Conservation (phyloP, 1,140 invertebrate genomes). For the Drosophila pectinifera region DNA sequence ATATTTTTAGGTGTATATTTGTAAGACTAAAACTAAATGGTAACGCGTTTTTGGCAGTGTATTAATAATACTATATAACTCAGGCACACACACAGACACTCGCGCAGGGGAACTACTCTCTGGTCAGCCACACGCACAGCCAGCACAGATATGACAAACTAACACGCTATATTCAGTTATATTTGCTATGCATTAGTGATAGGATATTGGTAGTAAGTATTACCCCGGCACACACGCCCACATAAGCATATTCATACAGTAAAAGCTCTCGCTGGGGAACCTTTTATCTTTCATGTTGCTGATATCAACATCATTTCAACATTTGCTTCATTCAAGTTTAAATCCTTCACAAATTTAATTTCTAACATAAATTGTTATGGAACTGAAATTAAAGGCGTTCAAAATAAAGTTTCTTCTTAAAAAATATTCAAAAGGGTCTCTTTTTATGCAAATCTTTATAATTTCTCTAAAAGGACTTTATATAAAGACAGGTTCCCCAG, state of each 20-base stretch:
- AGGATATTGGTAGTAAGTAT: constrained; percentile 54
- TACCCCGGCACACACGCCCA: constrained; percentile 20
- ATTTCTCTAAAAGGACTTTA: neutral
- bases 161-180: constrained; percentile 74
- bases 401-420: too few species aligned
- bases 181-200: constrained; percentile 71
- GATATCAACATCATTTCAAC: too few species aligned
- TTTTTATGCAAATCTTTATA: neutral
- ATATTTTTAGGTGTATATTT: constrained; percentile 36
- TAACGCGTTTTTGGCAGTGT: constrained; percentile 72
- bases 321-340: too few species aligned
- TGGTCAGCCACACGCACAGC: constrained; percentile 62
- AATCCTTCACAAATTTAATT: neutral
- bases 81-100: constrained; percentile 34
- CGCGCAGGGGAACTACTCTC: constrained; percentile 16
- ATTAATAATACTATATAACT: constrained; percentile 76
- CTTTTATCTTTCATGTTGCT: neutral
- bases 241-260: constrained; percentile 24
- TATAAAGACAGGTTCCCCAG: neutral
- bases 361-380: neutral
- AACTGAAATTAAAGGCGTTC: too few species aligned
- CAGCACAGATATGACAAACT: constrained; percentile 71
- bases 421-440: neutral
- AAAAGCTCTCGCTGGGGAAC: neutral
- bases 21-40: constrained; percentile 51